Conservation (phyloP, 2,797 vertebrate species). For the Poeciliopsis paucimaculata region DNA sequence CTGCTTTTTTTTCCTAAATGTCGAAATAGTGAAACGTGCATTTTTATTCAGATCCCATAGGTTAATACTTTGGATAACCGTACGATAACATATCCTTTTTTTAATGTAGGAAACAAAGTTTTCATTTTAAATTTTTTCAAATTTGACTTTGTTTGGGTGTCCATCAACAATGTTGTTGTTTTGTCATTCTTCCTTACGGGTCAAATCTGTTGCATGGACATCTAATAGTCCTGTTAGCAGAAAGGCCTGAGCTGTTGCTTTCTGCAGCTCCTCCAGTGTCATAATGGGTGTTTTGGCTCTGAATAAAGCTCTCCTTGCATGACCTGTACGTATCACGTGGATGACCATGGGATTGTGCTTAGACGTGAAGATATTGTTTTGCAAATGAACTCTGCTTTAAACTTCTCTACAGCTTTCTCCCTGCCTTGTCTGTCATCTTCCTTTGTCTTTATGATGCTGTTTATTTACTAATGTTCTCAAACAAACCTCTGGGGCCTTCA, state of each 20-base stretch:
- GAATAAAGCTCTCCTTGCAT: not conserved
- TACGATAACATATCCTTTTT: not conserved
- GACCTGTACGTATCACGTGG: not conserved
- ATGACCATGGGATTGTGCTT: not conserved
- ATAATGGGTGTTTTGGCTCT: not conserved
- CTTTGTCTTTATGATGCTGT: not conserved
- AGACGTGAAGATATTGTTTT: not conserved
- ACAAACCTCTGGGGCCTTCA: slow-evolving; percentile 2
- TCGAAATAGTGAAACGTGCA: not conserved
- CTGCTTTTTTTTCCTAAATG: not conserved
- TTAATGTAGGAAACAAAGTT: not conserved
- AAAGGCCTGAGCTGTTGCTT: not conserved
- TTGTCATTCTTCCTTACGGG: not conserved
- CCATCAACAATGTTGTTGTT: not conserved
- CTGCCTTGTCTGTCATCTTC: not conserved
- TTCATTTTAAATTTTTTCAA: not conserved
- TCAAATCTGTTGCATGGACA: not conserved
- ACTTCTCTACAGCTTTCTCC: not conserved
- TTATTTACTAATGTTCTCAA: not conserved
- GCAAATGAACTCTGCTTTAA: not conserved
- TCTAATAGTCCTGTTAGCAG: not conserved
- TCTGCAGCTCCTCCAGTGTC: not conserved
- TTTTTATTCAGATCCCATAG: not conserved
- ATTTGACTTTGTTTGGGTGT: not conserved
- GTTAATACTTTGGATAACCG: not conserved